Evolutionary conservation across 2,888 invertebrate species (phyloP), one percentile per base, ranked within the genome.

Genomic region (Leucophenga maculata): DNA sequence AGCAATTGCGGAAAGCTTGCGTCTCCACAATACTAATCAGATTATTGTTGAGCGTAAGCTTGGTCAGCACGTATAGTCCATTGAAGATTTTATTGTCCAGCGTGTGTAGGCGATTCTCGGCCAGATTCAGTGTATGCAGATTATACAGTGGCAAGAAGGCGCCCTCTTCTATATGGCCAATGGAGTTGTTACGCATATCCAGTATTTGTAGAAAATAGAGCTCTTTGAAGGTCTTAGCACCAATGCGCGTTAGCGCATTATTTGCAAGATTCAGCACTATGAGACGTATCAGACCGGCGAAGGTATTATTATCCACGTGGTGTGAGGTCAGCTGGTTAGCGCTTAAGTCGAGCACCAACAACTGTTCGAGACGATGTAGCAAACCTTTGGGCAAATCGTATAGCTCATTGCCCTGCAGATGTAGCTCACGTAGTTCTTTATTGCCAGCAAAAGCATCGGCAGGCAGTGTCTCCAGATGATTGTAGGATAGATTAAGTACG

Each of bases 111-210:
- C 94, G 91, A 88, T 97, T 97, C 88, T 96, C 94, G 50, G 96
- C 95, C 75, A 97, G 89, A 86, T 97, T 97, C 65, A 97, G 89
- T 6, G 96, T 95, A 88, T 96, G 95, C 78, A 97, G 90, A 88
- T 97, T 96, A 89, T 96, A 95, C 64, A 97, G 90, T 1, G 96
- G 95, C 83, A 94, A 87, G 85, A 97, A 97, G 60, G 96, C 94
- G 84, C 95, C 94, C 82, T 95, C 94, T 90, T 95, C 95, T 76
- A 96, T 93, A 84, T 94, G 94, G n/a, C 94, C 94, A 82, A 97
- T 94, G 9, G 94, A 94, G 86, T 97, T 97, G 87, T 95, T 95
- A 82, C 94, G 92, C 80, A 97, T 90, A 87, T 95, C 94, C 69
- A 97, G 90, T 74, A 95, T 95, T 90, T 96, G 95, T 69, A 97